Evolutionary conservation across 92 coral and sea anemone species (phyloP).

Genomic region (Porites evermanni): DNA sequence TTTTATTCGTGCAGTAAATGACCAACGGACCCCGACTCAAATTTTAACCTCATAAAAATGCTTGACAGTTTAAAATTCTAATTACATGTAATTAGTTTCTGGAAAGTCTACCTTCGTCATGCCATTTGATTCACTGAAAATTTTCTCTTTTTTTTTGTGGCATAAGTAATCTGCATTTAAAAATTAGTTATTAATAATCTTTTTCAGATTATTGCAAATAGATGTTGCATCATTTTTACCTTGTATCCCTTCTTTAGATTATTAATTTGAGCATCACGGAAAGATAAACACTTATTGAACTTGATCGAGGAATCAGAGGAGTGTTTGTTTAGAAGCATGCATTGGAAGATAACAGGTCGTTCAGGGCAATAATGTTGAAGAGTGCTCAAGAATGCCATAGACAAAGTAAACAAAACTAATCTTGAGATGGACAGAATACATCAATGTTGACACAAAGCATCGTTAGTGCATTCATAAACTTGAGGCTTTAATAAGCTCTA

Average conservation of each 20-base stretch:
- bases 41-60: not conserved
- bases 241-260: not conserved
- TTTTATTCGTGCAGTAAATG: not conserved
- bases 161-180: conserved; percentile 4
- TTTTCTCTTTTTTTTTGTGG: conserved; percentile 1
- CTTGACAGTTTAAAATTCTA: conserved; percentile 7
- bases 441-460: not conserved
- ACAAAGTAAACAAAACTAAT: conserved; percentile 26
- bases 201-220: not conserved
- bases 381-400: not conserved
- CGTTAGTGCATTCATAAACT: conserved; percentile 2
- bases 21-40: conserved; percentile 16
- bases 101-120: conserved; percentile 16
- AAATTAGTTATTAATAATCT: conserved; percentile 8
- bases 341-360: conserved; percentile 7
- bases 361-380: not conserved
- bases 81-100: conserved; percentile 1
- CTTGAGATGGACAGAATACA: conserved; percentile 16
- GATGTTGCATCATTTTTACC: not conserved
- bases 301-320: not conserved
- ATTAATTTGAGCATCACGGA: not conserved
- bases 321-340: conserved; percentile 17
- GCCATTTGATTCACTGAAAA: conserved; percentile 8
- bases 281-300: not conserved
- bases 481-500: not conserved